A percentile compares a stretch with the other conserved stretches of the same genome.
phyloP scores from a whole-genome alignment of 2,797 vertebrate species.

The Sternotherus odoratus region DNA sequence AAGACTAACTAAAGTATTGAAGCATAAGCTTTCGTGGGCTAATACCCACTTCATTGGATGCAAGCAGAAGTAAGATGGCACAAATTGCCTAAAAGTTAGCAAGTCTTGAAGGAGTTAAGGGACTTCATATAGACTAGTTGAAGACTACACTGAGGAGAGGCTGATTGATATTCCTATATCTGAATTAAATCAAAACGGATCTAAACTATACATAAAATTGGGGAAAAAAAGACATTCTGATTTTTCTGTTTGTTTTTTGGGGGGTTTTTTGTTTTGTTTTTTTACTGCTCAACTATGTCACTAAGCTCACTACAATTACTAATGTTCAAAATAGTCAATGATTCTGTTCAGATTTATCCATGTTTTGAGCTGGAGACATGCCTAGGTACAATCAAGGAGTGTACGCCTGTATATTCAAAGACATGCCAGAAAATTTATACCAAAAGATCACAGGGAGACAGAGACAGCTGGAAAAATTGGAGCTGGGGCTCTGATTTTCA shows the following conservation, averaged over 20 bases:
- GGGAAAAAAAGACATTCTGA: slow-evolving; percentile 30
- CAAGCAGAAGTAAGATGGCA: slow-evolving; percentile 31
- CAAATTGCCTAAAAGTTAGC: slow-evolving; percentile 66
- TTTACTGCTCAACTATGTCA: background rate
- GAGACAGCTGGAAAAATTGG: slow-evolving; percentile 84
- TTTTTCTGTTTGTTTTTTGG: background rate
- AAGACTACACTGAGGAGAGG: slow-evolving; percentile 67
- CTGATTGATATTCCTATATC: slow-evolving; percentile 67
- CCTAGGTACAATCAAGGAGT: slow-evolving; percentile 50
- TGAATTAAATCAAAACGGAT: slow-evolving; percentile 72
- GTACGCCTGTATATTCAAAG: slow-evolving; percentile 62
- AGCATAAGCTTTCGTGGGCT: no score
- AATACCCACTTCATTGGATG: no score
- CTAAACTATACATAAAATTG: slow-evolving; percentile 46
- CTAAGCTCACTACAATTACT: slow-evolving; percentile 63
- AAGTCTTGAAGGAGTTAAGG: slow-evolving; percentile 71
- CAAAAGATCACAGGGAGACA: slow-evolving; percentile 80
- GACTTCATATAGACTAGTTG: slow-evolving; percentile 65
- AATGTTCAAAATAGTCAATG: background rate
- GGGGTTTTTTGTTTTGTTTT: background rate
- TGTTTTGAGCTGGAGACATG: slow-evolving; percentile 54
- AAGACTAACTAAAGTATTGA: no score
- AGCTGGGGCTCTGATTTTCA: slow-evolving; percentile 75
- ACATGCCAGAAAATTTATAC: slow-evolving; percentile 78
- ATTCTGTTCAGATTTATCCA: slow-evolving; percentile 57